These are phyloP conservation scores for Phenganax subtilis DNA, from an alignment of 92 coral and sea anemone genomes.

Conservation along the genomic window DNA sequence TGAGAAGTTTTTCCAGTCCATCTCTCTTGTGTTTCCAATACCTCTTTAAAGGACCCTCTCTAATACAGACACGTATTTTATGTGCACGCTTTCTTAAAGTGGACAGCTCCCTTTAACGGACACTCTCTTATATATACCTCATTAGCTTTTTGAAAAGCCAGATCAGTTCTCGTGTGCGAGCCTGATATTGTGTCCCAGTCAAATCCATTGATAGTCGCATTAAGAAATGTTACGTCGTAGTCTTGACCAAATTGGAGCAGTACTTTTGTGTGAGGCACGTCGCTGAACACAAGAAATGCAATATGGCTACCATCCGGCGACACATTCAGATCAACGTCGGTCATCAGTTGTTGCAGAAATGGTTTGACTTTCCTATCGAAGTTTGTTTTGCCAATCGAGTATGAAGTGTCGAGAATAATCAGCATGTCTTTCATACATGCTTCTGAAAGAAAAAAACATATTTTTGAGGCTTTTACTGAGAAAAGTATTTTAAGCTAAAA, in stretches of 20 bases:
- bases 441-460: not conserved
- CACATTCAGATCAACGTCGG: not conserved
- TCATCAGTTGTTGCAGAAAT: not conserved
- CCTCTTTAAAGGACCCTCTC: too few relatives aligned
- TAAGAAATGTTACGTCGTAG: not conserved
- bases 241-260: not conserved
- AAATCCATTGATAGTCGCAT: not conserved
- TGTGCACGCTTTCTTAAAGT: too few relatives aligned
- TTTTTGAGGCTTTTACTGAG: too few relatives aligned
- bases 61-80: too few relatives aligned
- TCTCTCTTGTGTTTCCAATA: too few relatives aligned
- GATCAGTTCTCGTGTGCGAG: not conserved
- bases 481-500: too few relatives aligned
- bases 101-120: too few relatives aligned
- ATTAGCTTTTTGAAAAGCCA: not conserved
- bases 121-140: not conserved
- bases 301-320: slow-evolving; percentile 4
- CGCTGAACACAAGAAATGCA: not conserved
- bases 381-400: not conserved
- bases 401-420: slow-evolving; percentile 11
- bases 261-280: not conserved
- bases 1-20: too few relatives aligned
- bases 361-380: slow-evolving; percentile 3
- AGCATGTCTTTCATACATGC: not conserved
- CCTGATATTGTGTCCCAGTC: not conserved